Percentiles rank a stretch among this genome's conserved stretches.
These are phyloP conservation scores for Mythimna lalbum DNA, from an alignment of 2,888 invertebrate genomes.

Conservation along the genomic window DNA sequence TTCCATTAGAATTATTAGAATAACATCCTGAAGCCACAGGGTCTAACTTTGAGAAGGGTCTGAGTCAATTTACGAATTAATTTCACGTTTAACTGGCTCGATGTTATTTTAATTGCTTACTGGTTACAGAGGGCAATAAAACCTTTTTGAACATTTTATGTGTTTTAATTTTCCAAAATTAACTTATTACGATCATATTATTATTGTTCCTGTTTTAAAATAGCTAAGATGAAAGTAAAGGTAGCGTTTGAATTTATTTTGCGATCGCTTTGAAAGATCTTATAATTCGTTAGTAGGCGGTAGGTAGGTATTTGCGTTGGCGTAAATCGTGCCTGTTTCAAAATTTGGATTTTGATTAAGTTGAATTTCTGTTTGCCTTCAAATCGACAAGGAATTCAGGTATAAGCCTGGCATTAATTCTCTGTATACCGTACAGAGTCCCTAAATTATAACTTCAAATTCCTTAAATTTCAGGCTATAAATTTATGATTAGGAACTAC, in stretches of 20 bases:
- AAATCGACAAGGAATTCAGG: too few relatives aligned
- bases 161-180: slow-evolving; percentile 47
- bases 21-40: slow-evolving; percentile 38
- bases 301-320: too few relatives aligned
- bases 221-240: neutral
- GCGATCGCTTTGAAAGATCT: too few relatives aligned
- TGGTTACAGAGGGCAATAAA: slow-evolving; percentile 30
- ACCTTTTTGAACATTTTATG: slow-evolving; percentile 49
- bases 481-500: too few relatives aligned
- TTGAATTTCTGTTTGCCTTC: too few relatives aligned
- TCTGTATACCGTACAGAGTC: too few relatives aligned
- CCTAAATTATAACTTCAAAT: too few relatives aligned
- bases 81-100: slow-evolving; percentile 42
- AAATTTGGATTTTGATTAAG: too few relatives aligned
- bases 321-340: too few relatives aligned
- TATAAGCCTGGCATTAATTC: too few relatives aligned
- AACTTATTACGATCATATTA: slow-evolving; percentile 15
- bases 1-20: slow-evolving; percentile 53
- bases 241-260: neutral
- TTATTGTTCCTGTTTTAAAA: slow-evolving; percentile 29
- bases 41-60: slow-evolving; percentile 51
- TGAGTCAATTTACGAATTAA: slow-evolving; percentile 57
- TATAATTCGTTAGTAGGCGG: too few relatives aligned
- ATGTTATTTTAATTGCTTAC: slow-evolving; percentile 58
- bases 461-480: too few relatives aligned